phyloP scores from a whole-genome alignment of 2,888 invertebrate genomes.

The Caenorhabditis uteleia region DNA sequence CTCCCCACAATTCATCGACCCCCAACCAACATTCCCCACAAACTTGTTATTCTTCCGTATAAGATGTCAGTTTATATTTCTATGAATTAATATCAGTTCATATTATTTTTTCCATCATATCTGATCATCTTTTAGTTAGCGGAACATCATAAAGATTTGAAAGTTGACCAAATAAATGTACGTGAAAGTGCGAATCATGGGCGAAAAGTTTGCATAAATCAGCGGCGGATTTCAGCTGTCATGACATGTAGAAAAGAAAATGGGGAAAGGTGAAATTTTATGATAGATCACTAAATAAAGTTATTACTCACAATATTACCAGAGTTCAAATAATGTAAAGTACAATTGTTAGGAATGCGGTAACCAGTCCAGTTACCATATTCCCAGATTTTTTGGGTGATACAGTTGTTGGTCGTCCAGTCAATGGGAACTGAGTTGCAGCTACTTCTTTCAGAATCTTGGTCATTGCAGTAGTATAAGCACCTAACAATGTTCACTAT shows the following conservation, averaged over 20 bases:
- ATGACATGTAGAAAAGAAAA: too few species aligned
- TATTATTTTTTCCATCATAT: conserved; percentile 12
- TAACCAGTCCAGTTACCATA: not conserved
- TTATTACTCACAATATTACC: too few species aligned
- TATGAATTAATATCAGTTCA: too few species aligned
- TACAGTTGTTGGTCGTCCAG: conserved; percentile 2
- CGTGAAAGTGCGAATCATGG: too few species aligned
- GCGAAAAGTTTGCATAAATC: too few species aligned
- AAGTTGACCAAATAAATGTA: too few species aligned
- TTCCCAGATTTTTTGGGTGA: not conserved
- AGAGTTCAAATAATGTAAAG: not conserved
- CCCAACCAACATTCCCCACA: too few species aligned
- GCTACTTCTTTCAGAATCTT: conserved; percentile 45
- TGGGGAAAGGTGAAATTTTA: too few species aligned
- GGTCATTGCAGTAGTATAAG: conserved; percentile 31
- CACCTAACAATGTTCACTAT: too few species aligned
- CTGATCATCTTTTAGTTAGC: conserved; percentile 27
- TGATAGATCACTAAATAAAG: too few species aligned
- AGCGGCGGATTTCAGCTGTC: too few species aligned
- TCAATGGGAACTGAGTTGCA: conserved; percentile 7
- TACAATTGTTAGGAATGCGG: not conserved
- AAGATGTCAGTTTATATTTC: too few species aligned
- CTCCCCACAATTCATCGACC: conserved; percentile 7
- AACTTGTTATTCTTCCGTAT: conserved; percentile 27
- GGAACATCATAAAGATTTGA: conserved; percentile 40